These are phyloP conservation scores for Neuroscelio doddi DNA, from an alignment of 2,888 invertebrate genomes.

Conservation along the genomic window DNA sequence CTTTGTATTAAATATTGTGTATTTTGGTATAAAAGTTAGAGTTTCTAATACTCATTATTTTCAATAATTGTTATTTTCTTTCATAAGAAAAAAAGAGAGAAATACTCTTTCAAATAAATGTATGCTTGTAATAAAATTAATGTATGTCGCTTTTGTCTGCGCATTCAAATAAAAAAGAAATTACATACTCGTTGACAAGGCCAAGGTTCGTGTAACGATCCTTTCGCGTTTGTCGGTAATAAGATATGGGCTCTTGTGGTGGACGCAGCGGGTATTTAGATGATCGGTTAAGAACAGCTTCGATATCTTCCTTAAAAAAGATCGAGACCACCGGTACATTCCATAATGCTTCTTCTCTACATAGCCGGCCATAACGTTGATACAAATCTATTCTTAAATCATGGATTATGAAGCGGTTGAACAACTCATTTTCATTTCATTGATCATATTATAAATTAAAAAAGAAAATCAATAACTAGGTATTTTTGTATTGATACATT, in stretches of 20 bases:
- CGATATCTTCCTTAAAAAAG: slow-evolving; percentile 81
- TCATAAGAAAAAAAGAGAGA: too few relatives aligned
- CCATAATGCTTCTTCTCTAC: slow-evolving; percentile 84
- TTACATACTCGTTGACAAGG: slow-evolving; percentile 85
- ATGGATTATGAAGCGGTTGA: slow-evolving; percentile 57
- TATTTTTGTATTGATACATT: too few relatives aligned
- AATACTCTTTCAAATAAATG: too few relatives aligned
- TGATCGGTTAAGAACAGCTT: slow-evolving; percentile 81
- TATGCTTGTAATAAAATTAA: too few relatives aligned
- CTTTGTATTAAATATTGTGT: too few relatives aligned
- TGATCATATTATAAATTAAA: slow-evolving; percentile 2
- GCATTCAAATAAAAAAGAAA: slow-evolving; percentile 16
- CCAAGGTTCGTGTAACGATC: slow-evolving; percentile 88
- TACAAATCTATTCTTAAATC: slow-evolving; percentile 70
- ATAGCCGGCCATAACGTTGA: slow-evolving; percentile 80
- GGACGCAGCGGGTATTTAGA: slow-evolving; percentile 86
- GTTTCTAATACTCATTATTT: too few relatives aligned
- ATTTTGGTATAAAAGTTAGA: too few relatives aligned
- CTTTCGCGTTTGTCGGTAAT: slow-evolving; percentile 81
- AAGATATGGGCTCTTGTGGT: slow-evolving; percentile 85
- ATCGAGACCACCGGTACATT: slow-evolving; percentile 83
- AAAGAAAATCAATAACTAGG: too few relatives aligned
- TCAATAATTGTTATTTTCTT: too few relatives aligned
- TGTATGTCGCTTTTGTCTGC: too few relatives aligned
- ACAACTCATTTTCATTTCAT: slow-evolving; percentile 48